Base-by-base conservation (phyloP, 2,797 vertebrate species). In the Macropodus opercularis region DNA sequence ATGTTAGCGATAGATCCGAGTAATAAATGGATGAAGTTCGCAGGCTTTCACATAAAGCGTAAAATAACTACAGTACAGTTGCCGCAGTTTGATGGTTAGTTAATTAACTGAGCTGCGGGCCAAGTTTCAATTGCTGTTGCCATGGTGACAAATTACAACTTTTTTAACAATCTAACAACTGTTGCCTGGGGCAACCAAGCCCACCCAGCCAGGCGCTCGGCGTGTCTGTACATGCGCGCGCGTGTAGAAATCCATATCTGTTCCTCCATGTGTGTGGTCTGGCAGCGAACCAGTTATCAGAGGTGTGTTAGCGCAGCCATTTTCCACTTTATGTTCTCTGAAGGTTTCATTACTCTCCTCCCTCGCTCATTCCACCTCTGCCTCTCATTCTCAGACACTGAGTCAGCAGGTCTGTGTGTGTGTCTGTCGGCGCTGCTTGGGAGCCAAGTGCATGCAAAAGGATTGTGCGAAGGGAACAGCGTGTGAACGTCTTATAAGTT, bases 231-330 rank as follows among this genome's bases (percentile, higher is more conserved):
- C 49, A 6, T 51, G 60, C 44, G 50, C 53, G 60, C 39, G 42
- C 58, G 44, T 57, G 67, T 60, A 22, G 49, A 39, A 36, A 51
- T 64, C 56, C 67, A 41, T 80, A 75, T 80, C 77, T 78, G 85
- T 22, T 74, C 63, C 48, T 71, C 78, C 59, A 11, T 80, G 83
- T 87, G 90, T 92, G 91, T 91, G 90, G 90, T 90, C 89, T 91
- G 85, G 85, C 85, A 72, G 56, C 35, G 75, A 75, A 84, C 81
- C 79, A 89, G 63, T 75, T 83, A 86, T 87, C 79, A 85, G 79
- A 84, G 79, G 54, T 76, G 84, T 85, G 69, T 70, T 77, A 68
- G 63, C 65, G 32, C 67, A 76, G 32, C 81, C 67, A 68, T 84
- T 84, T 83, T 81, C 61, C 57, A 78, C 63, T 75, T 81, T 78